A percentile compares a stretch with the other conserved stretches of the same genome.
Evolutionary conservation across 2,113 vertebrate species (phyloP).

Genomic region (Eurypyga helias): DNA sequence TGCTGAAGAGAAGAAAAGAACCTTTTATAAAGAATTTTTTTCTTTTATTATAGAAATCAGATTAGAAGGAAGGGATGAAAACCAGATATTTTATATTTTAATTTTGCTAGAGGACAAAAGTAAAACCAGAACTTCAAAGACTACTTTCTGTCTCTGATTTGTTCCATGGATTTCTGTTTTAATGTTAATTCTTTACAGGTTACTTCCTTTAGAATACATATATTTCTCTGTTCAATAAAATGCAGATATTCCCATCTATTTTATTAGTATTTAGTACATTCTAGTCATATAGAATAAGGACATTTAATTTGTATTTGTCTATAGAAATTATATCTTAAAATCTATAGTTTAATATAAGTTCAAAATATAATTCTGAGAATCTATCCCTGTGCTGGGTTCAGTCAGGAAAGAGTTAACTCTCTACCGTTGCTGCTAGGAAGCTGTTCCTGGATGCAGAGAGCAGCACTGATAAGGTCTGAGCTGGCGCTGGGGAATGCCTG

Average conservation of each 20-base stretch:
- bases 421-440: too few relatives aligned
- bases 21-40: neutral
- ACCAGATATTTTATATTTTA: neutral
- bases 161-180: neutral
- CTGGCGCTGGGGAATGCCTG: too few relatives aligned
- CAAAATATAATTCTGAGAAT: neutral
- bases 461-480: too few relatives aligned
- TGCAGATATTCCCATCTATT: neutral
- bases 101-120: neutral
- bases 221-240: neutral
- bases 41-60: neutral
- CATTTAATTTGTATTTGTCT: neutral
- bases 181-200: neutral
- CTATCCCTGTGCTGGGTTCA: too few relatives aligned
- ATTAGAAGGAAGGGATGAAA: neutral
- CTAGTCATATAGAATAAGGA: neutral
- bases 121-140: neutral
- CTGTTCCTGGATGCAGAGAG: too few relatives aligned
- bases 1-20: neutral
- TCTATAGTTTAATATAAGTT: neutral
- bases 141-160: neutral
- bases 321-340: neutral
- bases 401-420: too few relatives aligned
- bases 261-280: neutral
- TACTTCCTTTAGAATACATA: neutral